A percentile compares a stretch with the other conserved stretches of the same genome.
Conservation (phyloP, 35 echinoderm and acorn worm species). For the Strongylocentrotus purpuratus region DNA sequence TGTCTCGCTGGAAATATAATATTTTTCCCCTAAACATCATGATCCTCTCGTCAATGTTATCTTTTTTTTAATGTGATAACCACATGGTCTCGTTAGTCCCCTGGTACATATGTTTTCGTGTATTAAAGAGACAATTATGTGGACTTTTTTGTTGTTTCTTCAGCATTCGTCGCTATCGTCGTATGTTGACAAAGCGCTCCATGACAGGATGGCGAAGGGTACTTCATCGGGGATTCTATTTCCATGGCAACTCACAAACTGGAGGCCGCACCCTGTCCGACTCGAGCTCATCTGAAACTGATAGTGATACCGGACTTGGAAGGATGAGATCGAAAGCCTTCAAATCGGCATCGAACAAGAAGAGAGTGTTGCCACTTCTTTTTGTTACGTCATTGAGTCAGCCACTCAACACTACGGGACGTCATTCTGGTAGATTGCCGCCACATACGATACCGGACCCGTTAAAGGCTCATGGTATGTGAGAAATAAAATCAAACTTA, state of each 20-base stretch:
- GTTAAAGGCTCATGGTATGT: not conserved
- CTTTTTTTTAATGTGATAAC: too few relatives aligned
- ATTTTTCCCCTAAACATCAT: too few relatives aligned
- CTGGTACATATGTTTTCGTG: too few relatives aligned
- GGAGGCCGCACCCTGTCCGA: not conserved
- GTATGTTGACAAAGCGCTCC: not conserved
- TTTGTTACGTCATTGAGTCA: not conserved
- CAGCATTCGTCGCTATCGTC: constrained; percentile 14
- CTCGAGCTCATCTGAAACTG: not conserved
- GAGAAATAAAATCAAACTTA: too few relatives aligned
- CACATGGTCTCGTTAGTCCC: too few relatives aligned
- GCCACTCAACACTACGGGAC: not conserved
- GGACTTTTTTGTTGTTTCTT: not conserved
- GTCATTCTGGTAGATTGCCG: not conserved
- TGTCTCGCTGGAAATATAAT: too few relatives aligned
- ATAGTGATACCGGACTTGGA: not conserved
- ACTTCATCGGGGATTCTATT: not conserved
- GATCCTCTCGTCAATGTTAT: too few relatives aligned
- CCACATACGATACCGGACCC: not conserved
- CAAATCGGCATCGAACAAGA: not conserved
- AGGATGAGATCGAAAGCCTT: not conserved
- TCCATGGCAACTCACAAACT: not conserved
- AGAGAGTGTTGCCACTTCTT: not conserved
- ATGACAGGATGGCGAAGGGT: not conserved
- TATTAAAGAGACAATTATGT: too few relatives aligned